phyloP scores from a whole-genome alignment of 1,140 invertebrate genomes.

The Aphelenchoides besseyi region DNA sequence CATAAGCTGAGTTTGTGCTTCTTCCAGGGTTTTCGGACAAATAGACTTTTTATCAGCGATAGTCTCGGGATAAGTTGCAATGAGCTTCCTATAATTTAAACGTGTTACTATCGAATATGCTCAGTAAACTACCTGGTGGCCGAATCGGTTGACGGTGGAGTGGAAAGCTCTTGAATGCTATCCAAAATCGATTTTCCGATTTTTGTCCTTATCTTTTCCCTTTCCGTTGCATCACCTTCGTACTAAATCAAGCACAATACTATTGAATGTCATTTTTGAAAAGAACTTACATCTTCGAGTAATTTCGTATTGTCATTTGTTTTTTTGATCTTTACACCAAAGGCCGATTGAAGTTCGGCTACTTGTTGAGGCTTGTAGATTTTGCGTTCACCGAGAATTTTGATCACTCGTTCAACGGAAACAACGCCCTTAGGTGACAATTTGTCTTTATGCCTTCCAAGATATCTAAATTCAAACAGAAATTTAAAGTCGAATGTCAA shows the following conservation, averaged over 20 bases:
- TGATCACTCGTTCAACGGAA: constrained; percentile 1
- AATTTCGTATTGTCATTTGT: neutral
- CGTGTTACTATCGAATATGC: neutral
- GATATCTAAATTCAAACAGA: neutral
- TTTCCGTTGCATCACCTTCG: neutral
- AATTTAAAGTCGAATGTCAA: neutral
- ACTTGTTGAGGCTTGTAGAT: constrained; percentile 15
- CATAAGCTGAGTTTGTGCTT: neutral
- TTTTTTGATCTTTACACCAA: neutral
- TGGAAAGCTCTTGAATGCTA: neutral
- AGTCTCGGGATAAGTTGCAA: constrained; percentile 13
- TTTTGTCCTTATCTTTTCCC: neutral
- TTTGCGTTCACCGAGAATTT: constrained; percentile 4
- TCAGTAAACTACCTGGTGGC: no score
- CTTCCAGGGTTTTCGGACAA: neutral
- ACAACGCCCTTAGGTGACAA: neutral
- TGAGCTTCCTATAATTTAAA: constrained; percentile 14
- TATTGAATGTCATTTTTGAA: neutral
- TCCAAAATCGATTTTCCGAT: neutral
- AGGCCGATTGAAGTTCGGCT: neutral
- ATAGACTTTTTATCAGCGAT: constrained; percentile 3
- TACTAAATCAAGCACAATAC: neutral
- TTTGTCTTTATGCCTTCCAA: constrained; percentile 2
- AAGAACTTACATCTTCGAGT: neutral
- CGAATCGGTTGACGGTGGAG: constrained; percentile 4